phyloP scores from a whole-genome alignment of 2,888 invertebrate species.

The Calephelis perditalis region DNA sequence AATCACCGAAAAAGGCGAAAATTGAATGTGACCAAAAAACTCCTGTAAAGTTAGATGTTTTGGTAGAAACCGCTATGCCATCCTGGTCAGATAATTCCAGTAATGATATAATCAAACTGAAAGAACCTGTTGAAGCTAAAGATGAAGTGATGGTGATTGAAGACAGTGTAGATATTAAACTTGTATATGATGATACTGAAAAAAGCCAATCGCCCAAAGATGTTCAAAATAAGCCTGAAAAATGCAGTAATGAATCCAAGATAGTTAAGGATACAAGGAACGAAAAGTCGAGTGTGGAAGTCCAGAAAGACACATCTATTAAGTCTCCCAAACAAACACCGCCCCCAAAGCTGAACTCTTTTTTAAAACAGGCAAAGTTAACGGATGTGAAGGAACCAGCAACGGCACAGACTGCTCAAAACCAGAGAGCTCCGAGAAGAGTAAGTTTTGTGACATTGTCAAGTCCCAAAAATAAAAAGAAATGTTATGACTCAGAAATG shows the following conservation, averaged over 20 bases:
- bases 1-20: constrained; percentile 52
- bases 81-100: constrained; percentile 73
- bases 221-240: constrained; percentile 2
- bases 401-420: constrained; percentile 38
- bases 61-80: constrained; percentile 67
- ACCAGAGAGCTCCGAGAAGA: constrained; percentile 80
- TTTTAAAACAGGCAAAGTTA: constrained; percentile 57
- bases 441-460: constrained; percentile 87
- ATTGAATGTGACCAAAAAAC: constrained; percentile 46
- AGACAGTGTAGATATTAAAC: constrained; percentile 74
- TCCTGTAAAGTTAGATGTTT: constrained; percentile 57
- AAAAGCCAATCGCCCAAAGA: constrained; percentile 25
- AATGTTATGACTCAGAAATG: too few species aligned
- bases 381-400: constrained; percentile 49
- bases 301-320: constrained; percentile 14
- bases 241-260: constrained; percentile 3
- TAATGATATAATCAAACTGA: constrained; percentile 52
- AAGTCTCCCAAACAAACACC: constrained; percentile 25
- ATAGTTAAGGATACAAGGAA: constrained; percentile 20
- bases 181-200: constrained; percentile 71
- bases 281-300: constrained; percentile 24
- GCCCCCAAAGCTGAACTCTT: constrained; percentile 30
- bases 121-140: constrained; percentile 31
- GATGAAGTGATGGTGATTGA: constrained; percentile 40
- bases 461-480: constrained; percentile 85